A percentile compares a stretch with the other conserved stretches of the same genome.
Evolutionary conservation across 2,113 vertebrate genomes (phyloP).

Genomic region (Petrocephalus microphthalmus): DNA sequence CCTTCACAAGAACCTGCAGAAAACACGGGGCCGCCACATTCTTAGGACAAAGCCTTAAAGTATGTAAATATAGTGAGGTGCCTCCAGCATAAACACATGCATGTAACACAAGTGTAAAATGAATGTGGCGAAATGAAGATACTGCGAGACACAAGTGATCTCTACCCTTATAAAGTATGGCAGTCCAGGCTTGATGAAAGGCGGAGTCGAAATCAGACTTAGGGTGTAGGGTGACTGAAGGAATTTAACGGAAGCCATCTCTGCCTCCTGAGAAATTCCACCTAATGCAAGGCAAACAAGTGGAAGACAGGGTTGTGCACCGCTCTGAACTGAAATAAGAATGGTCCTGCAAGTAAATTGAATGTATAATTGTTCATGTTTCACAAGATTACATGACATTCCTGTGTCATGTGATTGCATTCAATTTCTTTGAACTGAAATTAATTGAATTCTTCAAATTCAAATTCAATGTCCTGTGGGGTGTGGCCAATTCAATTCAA

Average conservation of each 20-base stretch:
- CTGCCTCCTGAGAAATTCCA: constrained; percentile 76
- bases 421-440: background rate
- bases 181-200: constrained; percentile 85
- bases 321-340: background rate
- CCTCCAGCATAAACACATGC: background rate
- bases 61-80: background rate
- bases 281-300: constrained; percentile 52
- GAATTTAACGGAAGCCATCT: constrained; percentile 68
- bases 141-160: background rate
- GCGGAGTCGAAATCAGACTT: constrained; percentile 76
- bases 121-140: background rate
- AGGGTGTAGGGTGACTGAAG: constrained; percentile 74
- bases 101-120: background rate
- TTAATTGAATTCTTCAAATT: background rate
- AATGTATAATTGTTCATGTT: background rate
- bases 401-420: background rate
- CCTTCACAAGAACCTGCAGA: constrained; percentile 77
- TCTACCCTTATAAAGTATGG: constrained; percentile 78
- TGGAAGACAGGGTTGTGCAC: background rate
- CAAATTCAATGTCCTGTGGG: background rate
- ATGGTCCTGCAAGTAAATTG: background rate
- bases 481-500: background rate
- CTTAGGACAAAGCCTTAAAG: background rate
- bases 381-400: background rate
- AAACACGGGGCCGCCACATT: background rate